A percentile compares a stretch with the other conserved stretches of the same genome.
Evolutionary conservation across 2,797 vertebrate genomes (phyloP).

Genomic region (Gymnopithys bicolor): DNA sequence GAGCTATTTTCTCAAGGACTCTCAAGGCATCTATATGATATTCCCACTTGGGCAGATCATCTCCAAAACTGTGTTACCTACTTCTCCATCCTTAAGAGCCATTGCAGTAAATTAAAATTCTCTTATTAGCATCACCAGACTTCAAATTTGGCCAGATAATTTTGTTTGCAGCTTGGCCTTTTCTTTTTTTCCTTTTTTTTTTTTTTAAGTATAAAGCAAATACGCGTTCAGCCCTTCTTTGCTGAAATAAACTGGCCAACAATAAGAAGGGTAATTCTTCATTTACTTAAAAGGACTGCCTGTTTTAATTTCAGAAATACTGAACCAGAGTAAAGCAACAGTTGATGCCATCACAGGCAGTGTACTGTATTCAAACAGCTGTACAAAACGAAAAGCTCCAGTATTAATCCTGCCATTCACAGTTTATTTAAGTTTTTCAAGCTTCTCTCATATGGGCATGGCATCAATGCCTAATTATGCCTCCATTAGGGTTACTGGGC

Average conservation of each 20-base stretch:
- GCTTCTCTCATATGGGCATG: conserved; percentile 56
- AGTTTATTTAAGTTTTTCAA: conserved; percentile 65
- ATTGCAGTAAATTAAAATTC: conserved; percentile 16
- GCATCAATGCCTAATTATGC: conserved; percentile 64
- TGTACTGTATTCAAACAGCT: conserved; percentile 62
- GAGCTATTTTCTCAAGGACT: conserved; percentile 58
- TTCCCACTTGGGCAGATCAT: conserved; percentile 34
- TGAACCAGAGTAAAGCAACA: conserved; percentile 24
- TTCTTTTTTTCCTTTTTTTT: background rate
- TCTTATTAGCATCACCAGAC: background rate
- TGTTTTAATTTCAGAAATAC: conserved; percentile 35
- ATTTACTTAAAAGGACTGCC: conserved; percentile 27
- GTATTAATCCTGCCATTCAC: conserved; percentile 63
- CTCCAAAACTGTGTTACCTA: conserved; percentile 34
- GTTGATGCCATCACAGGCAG: conserved; percentile 53
- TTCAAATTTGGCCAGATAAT: background rate
- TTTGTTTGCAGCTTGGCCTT: background rate
- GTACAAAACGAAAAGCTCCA: conserved; percentile 40
- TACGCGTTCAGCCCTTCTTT: background rate
- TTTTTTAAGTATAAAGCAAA: background rate
- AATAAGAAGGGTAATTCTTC: conserved; percentile 11
- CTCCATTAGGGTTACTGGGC: conserved; percentile 23
- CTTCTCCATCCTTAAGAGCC: background rate
- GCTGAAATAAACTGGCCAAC: conserved; percentile 13
- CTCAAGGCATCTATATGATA: conserved; percentile 53